These are phyloP conservation scores for Salvelinus sp. DNA, from an alignment of 2,113 vertebrate genomes.

Conservation along the genomic window DNA sequence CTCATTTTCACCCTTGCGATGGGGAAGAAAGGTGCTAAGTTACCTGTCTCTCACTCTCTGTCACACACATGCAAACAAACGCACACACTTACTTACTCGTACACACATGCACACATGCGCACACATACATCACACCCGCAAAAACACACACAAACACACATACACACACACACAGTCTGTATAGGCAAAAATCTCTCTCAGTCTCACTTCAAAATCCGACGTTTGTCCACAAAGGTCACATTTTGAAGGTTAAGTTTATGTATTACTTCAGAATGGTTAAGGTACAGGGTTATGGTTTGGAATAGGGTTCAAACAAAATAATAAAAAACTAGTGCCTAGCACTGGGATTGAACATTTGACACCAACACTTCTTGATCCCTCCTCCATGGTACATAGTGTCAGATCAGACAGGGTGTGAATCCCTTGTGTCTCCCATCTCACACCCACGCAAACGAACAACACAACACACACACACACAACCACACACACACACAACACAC, in stretches of 20 bases:
- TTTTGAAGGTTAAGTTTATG: too few species aligned
- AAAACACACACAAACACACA: neutral
- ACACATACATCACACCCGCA: neutral
- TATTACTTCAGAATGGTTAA: too few species aligned
- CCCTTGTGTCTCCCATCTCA: constrained; percentile 20
- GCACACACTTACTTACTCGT: neutral
- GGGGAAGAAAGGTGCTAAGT: neutral
- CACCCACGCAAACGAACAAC: too few species aligned
- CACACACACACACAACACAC: neutral
- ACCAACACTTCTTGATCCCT: constrained; percentile 34
- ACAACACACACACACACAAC: neutral
- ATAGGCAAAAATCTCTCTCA: too few species aligned
- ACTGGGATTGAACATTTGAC: neutral
- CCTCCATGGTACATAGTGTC: neutral
- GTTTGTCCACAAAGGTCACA: too few species aligned
- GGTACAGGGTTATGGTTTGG: too few species aligned
- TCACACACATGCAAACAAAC: neutral
- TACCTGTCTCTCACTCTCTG: neutral
- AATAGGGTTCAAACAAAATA: neutral
- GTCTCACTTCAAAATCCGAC: too few species aligned
- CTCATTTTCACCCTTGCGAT: neutral
- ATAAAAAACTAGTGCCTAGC: neutral
- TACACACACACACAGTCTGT: constrained; percentile 5
- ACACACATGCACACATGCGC: neutral
- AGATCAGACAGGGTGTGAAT: constrained; percentile 56